Evolutionary conservation across 2,113 vertebrate genomes (phyloP).

Genomic region (Peucedramus taeniatus): DNA sequence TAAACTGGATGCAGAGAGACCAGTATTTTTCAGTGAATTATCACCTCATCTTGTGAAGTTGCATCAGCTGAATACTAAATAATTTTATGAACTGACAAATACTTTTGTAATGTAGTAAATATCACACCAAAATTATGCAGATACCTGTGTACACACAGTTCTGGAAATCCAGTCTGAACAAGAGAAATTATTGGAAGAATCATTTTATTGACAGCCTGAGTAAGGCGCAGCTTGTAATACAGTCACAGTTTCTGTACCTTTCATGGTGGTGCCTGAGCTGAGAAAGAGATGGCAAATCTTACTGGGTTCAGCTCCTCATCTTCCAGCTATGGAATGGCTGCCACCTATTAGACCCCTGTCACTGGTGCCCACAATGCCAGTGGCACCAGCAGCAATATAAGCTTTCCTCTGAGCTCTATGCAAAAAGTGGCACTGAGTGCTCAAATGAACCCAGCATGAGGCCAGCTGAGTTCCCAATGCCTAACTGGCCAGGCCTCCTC

Average conservation of each 20-base stretch:
- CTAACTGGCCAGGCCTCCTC: not conserved
- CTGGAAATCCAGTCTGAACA: not conserved
- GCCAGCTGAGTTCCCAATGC: not conserved
- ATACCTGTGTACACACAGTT: not conserved
- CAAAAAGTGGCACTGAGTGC: not conserved
- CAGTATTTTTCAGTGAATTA: not conserved
- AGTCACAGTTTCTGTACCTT: not conserved
- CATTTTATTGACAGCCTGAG: not conserved
- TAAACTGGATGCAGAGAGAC: accelerated
- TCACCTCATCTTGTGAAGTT: not conserved
- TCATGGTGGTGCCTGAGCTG: not conserved
- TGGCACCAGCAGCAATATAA: not conserved
- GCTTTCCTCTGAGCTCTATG: not conserved
- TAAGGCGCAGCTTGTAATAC: not conserved
- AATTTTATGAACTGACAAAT: not conserved
- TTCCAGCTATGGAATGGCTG: not conserved
- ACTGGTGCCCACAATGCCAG: not conserved
- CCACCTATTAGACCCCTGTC: not conserved
- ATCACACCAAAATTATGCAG: not conserved
- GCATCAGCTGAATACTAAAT: not conserved
- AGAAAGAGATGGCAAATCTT: not conserved
- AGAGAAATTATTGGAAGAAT: not conserved
- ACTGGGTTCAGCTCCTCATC: not conserved
- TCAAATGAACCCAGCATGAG: accelerated
- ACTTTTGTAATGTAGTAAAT: not conserved